These are phyloP conservation scores for Nixonia krombeini DNA, from an alignment of 1,140 invertebrate genomes.

Conservation along the genomic window DNA sequence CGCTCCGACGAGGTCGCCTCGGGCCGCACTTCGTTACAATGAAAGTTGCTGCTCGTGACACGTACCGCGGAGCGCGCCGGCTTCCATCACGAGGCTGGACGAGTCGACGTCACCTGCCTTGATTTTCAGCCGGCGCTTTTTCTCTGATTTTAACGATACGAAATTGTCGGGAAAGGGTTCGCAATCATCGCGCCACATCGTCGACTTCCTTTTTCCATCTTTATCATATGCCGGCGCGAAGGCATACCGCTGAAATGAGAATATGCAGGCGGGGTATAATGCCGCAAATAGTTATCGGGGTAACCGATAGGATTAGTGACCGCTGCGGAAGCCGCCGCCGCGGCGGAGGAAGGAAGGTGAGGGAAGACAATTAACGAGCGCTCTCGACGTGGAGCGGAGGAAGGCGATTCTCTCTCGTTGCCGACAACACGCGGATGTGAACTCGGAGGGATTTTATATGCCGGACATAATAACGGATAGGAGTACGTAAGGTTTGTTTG, in stretches of 20 bases:
- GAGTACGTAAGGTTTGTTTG: conserved; percentile 48
- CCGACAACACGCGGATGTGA: conserved; percentile 47
- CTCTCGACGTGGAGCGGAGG: conserved; percentile 17
- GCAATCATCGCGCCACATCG: no score
- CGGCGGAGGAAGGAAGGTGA: conserved; percentile 15
- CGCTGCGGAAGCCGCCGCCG: conserved; percentile 21
- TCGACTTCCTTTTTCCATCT: no score
- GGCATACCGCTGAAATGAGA: not conserved
- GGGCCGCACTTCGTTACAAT: conserved; percentile 40
- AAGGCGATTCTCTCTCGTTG: conserved; percentile 34
- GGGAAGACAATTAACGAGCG: conserved; percentile 33
- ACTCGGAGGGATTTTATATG: conserved; percentile 44
- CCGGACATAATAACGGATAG: conserved; percentile 51
- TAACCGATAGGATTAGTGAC: conserved; percentile 11
- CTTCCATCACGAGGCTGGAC: conserved; percentile 21
- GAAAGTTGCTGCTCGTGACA: conserved; percentile 42
- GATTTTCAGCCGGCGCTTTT: no score
- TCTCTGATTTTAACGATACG: no score
- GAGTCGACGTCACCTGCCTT: conserved; percentile 31
- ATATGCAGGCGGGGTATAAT: conserved; percentile 5
- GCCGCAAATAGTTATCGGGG: conserved; percentile 22
- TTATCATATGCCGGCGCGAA: no score
- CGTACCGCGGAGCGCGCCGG: conserved; percentile 30
- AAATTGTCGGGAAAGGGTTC: no score
- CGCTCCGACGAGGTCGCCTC: conserved; percentile 33